phyloP scores from a whole-genome alignment of 2,797 vertebrate genomes.

The Leuciscus waleckii region DNA sequence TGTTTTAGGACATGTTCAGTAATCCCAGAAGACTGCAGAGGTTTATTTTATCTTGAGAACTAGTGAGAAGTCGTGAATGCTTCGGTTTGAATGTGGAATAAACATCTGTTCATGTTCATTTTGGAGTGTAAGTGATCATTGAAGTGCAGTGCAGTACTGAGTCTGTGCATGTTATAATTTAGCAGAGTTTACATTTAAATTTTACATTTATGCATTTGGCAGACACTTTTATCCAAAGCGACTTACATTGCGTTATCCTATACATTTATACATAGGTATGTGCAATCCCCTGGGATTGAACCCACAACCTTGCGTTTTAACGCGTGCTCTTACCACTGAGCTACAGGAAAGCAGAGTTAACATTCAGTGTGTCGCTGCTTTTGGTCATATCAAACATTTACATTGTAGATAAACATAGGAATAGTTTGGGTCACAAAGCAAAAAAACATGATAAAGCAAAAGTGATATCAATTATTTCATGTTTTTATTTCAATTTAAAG shows the following conservation, averaged over 20 bases:
- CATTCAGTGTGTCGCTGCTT: not conserved
- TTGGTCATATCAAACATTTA: not conserved
- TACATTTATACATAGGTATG: too few species aligned
- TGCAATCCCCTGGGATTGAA: too few species aligned
- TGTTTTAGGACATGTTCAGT: conserved; percentile 1
- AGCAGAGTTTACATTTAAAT: not conserved
- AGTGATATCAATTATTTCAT: too few species aligned
- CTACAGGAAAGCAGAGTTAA: not conserved
- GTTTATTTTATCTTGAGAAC: conserved; percentile 1
- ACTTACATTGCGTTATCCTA: too few species aligned
- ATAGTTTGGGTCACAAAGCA: too few species aligned
- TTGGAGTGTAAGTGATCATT: not conserved
- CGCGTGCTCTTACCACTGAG: too few species aligned
- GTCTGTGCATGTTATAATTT: not conserved
- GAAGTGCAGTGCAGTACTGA: not conserved
- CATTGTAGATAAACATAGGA: too few species aligned
- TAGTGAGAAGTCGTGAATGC: not conserved
- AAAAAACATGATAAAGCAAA: too few species aligned
- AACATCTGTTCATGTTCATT: conserved; percentile 5
- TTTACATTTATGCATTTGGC: too few species aligned
- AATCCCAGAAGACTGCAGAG: conserved; percentile 1
- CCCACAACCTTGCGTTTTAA: too few species aligned
- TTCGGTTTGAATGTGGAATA: not conserved
- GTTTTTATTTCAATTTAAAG: not conserved
- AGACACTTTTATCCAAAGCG: too few species aligned